phyloP scores from a whole-genome alignment of 2,797 vertebrate genomes.

The Bovichtus diacanthus region DNA sequence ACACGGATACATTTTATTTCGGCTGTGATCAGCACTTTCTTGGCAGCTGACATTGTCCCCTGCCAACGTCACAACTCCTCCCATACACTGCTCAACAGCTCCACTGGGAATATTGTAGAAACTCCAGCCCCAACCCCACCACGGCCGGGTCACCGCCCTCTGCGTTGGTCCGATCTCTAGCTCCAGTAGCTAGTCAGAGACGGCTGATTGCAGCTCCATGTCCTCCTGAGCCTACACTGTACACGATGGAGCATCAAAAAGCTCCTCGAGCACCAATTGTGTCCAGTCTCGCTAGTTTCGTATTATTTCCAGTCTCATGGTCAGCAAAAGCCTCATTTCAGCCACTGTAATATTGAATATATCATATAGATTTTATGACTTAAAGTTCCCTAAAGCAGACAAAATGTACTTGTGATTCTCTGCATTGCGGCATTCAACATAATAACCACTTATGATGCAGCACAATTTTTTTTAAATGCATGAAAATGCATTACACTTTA shows the following conservation, averaged over 20 bases:
- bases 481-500: too few species aligned
- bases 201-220: slow-evolving; percentile 27
- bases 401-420: too few species aligned
- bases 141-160: slow-evolving; percentile 39
- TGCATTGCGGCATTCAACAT: too few species aligned
- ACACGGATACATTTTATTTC: slow-evolving; percentile 74
- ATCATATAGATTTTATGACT: too few species aligned
- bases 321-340: slow-evolving; percentile 48
- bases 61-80: slow-evolving; percentile 59
- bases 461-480: too few species aligned
- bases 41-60: slow-evolving; percentile 74
- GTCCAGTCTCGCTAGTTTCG: slow-evolving; percentile 19
- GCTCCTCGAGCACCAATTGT: slow-evolving; percentile 46
- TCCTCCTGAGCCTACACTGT: slow-evolving; percentile 36
- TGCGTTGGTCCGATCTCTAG: slow-evolving; percentile 29
- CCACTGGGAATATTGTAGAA: slow-evolving; percentile 55
- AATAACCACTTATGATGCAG: too few species aligned
- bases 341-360: neutral
- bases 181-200: slow-evolving; percentile 27
- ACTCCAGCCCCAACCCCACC: slow-evolving; percentile 29
- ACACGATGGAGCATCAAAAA: slow-evolving; percentile 30
- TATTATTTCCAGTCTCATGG: slow-evolving; percentile 53
- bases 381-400: too few species aligned
- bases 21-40: slow-evolving; percentile 74
- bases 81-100: slow-evolving; percentile 38